phyloP scores from a whole-genome alignment of 2,797 vertebrate genomes.

The Diplodus sargus region DNA sequence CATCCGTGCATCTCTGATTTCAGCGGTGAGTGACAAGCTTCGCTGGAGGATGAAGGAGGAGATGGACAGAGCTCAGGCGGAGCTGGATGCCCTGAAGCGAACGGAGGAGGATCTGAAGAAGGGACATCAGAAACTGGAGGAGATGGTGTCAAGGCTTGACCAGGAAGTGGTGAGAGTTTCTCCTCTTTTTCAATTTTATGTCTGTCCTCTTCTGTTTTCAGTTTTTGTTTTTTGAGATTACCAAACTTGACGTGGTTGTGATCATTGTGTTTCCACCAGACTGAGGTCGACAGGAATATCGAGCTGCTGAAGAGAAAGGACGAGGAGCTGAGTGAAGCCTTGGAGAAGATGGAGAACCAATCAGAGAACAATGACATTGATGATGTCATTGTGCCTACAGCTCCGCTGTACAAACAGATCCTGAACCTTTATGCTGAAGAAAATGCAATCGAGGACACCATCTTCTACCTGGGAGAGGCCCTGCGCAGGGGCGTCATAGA shows the following conservation, averaged over 20 bases:
- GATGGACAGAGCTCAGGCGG: constrained; percentile 97
- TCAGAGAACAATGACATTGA: constrained; percentile 99
- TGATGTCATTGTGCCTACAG: constrained; percentile 97
- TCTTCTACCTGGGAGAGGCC: constrained; percentile 98
- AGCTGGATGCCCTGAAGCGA: constrained; percentile 96
- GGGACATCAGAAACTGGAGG: constrained; percentile 97
- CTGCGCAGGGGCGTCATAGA: constrained; percentile 96
- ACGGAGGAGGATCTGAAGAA: constrained; percentile 99
- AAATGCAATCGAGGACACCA: constrained; percentile 99
- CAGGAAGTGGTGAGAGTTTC: constrained; percentile 94
- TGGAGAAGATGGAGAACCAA: constrained; percentile 99
- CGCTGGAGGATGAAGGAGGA: constrained; percentile 99
- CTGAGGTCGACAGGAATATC: constrained; percentile 97
- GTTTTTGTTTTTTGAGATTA: neutral
- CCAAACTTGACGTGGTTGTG: neutral
- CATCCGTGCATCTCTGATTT: constrained; percentile 97
- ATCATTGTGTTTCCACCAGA: constrained; percentile 73
- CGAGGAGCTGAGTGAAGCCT: constrained; percentile 95
- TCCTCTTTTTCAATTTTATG: neutral
- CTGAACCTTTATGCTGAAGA: constrained; percentile 98
- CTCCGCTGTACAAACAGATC: constrained; percentile 99
- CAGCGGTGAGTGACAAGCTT: constrained; percentile 97
- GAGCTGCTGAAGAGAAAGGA: constrained; percentile 97
- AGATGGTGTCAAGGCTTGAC: constrained; percentile 96
- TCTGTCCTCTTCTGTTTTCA: neutral